These are phyloP conservation scores for Metridium senile DNA, from an alignment of 92 coral and sea anemone genomes.

Conservation along the genomic window DNA sequence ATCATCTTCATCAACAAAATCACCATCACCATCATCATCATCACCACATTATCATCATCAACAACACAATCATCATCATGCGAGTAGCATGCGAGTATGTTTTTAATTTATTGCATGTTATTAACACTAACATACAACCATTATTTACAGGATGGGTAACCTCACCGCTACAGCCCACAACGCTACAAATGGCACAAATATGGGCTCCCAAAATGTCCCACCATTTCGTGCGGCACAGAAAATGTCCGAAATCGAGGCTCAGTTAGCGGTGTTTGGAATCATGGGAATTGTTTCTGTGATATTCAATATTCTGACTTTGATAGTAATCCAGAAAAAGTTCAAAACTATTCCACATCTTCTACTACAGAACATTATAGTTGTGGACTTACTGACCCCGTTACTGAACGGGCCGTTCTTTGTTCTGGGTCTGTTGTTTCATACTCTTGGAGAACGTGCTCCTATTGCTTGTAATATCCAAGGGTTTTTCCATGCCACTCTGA, in stretches of 20 bases:
- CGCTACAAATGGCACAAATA: no score
- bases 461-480: conserved; percentile 21
- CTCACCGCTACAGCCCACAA: not conserved
- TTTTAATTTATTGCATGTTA: not conserved
- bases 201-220: not conserved
- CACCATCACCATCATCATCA: not conserved
- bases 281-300: not conserved
- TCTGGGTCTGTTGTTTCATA: conserved; percentile 6
- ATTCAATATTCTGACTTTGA: not conserved
- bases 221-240: not conserved
- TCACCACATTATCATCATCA: not conserved
- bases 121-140: no score
- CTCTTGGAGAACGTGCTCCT: not conserved
- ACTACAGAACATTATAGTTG: conserved; percentile 16
- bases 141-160: not conserved
- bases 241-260: not conserved
- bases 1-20: not conserved
- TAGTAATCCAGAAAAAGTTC: not conserved
- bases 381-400: conserved; percentile 14
- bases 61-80: not conserved
- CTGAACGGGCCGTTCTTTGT: conserved; percentile 8
- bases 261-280: not conserved
- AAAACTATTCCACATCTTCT: not conserved
- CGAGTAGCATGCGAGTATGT: no score
- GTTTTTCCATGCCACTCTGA: conserved; percentile 14